These are phyloP conservation scores for Prionailurus viverrinus DNA, from an alignment of 2,113 vertebrate genomes.

Conservation along the genomic window DNA sequence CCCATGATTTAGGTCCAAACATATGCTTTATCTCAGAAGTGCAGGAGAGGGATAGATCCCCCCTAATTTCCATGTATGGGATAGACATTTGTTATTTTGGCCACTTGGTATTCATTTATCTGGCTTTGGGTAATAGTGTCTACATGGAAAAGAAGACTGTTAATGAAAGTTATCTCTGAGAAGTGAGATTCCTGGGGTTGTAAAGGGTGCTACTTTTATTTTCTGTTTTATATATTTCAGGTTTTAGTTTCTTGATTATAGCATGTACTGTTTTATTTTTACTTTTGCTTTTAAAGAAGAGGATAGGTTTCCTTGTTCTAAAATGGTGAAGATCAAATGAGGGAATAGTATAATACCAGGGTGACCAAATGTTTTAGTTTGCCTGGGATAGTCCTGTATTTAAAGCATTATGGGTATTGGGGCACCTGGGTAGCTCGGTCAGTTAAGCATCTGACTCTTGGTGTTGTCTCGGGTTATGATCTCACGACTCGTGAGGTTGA, in stretches of 20 bases:
- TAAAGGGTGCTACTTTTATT: not conserved
- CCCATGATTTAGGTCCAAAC: not conserved
- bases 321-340: not conserved
- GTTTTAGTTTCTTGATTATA: not conserved
- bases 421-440: too few relatives aligned
- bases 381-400: not conserved
- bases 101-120: not conserved
- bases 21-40: not conserved
- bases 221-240: not conserved
- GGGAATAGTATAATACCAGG: not conserved
- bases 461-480: too few relatives aligned
- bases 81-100: not conserved
- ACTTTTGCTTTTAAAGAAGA: constrained; percentile 47
- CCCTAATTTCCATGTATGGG: not conserved
- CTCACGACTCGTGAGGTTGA: too few relatives aligned
- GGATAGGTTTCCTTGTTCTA: not conserved
- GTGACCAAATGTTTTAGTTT: not conserved
- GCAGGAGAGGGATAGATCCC: not conserved
- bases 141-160: not conserved
- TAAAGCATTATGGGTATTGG: not conserved
- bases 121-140: not conserved
- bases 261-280: not conserved
- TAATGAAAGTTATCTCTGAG: not conserved
- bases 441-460: too few relatives aligned
- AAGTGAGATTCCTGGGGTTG: not conserved